Base-by-base conservation (phyloP, 2,113 vertebrate species). In the Elaphurus davidianus region DNA sequence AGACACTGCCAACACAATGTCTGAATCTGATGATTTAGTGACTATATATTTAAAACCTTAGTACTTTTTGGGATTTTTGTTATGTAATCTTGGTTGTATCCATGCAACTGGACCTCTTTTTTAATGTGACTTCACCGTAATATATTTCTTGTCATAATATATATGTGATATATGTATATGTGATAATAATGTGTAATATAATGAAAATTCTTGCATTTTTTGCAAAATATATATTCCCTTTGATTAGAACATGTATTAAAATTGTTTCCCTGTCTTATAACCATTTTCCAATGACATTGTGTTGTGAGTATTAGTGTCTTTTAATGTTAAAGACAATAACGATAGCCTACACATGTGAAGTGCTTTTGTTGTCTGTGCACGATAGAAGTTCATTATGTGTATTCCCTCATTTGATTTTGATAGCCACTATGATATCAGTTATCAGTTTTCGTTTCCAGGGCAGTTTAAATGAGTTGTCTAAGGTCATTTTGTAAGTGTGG, bases 31-130 rank as follows among this genome's bases (percentile, higher is more conserved):
- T 95, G 67, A 82, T 55, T 85, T 78, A 84, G 17, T 88, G 25
- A 71, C 47, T 50, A 6, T n/a, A 50, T 47, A 57, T 54, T 97
- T 93, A 82, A 95, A 87, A 62, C 57, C 10, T 59, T 59, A 96
- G 81, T 95, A 59, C 23, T 21, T 4, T 84, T 47, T 43, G n/a
- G 14, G 67, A 50, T 43, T 91, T 91, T 82, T 90, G 16, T 90
- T 50, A 78, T 10, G 3, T 5, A 64, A 3, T 78, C 0, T 90
- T 59, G 14, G 7, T 81, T 15, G 21, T 16, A 52, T 55, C 5
- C 16, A 64, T 94, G 55, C 55, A 78, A 55, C 36, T 83, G 50
- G 2, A 54, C 25, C 1, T 76, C 33, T 64, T 59, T 85, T 92
- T 60, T 76, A 45, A 33, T 62, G 11, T 90, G 90, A 67, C 6